phyloP scores from a whole-genome alignment of 2,797 vertebrate genomes.

The Hippocampus kuda region DNA sequence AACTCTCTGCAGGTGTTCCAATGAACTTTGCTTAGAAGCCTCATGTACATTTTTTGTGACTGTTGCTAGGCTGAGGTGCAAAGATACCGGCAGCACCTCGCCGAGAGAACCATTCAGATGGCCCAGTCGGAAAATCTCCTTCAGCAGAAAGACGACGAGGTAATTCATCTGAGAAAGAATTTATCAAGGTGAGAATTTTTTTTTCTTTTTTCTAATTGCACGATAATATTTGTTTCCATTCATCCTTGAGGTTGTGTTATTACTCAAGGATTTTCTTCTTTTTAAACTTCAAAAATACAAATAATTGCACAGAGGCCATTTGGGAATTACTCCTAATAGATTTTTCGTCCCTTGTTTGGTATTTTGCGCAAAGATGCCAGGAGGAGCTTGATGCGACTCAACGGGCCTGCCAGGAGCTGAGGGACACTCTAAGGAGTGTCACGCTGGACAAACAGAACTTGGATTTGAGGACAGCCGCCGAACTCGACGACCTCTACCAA shows the following conservation, averaged over 20 bases:
- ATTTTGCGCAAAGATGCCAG: constrained; percentile 63
- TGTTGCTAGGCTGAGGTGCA: constrained; percentile 67
- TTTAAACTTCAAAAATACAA: constrained; percentile 1
- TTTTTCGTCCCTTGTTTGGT: constrained; percentile 1
- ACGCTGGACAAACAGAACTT: constrained; percentile 68
- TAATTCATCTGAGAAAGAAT: constrained; percentile 63
- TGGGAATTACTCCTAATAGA: neutral
- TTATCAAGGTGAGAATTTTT: constrained; percentile 72
- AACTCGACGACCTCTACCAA: constrained; percentile 84
- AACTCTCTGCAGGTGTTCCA: too few relatives aligned
- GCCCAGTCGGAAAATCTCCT: constrained; percentile 65
- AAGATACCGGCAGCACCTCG: constrained; percentile 66
- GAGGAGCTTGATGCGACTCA: constrained; percentile 66
- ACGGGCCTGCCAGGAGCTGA: constrained; percentile 67
- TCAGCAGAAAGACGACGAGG: constrained; percentile 73
- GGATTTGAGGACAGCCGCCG: constrained; percentile 76
- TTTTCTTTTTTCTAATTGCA: constrained; percentile 29
- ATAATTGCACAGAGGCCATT: neutral
- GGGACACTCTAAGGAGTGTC: constrained; percentile 67
- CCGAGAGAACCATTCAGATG: constrained; percentile 66
- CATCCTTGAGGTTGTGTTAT: neutral
- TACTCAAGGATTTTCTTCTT: constrained; percentile 4
- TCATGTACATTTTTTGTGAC: constrained; percentile 36
- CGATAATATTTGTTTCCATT: constrained; percentile 17
- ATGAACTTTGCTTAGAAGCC: constrained; percentile 15